Percentiles rank a stretch among this genome's conserved stretches.
These are phyloP conservation scores for Mormyrops attenuatus DNA, from an alignment of 2,797 vertebrate genomes.

Conservation along the genomic window DNA sequence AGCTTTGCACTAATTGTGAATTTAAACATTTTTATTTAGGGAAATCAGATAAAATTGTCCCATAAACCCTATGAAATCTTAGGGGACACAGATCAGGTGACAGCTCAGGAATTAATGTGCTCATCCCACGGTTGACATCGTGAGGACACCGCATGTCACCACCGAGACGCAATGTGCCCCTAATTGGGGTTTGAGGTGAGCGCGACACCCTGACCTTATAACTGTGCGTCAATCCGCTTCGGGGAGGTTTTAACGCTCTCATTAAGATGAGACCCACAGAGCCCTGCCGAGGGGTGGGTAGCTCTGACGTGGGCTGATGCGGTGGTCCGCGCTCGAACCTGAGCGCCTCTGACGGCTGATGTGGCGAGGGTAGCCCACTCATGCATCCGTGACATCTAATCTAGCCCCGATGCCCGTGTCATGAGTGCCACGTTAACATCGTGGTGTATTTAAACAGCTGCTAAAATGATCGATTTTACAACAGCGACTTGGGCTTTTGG, in stretches of 20 bases:
- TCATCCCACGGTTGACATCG: not conserved
- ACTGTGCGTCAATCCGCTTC: not conserved
- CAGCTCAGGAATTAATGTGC: not conserved
- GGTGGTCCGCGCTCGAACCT: not conserved
- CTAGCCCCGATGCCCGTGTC: not conserved
- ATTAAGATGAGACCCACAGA: conserved; percentile 15
- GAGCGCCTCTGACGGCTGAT: no score
- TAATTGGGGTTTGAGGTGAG: conserved; percentile 1
- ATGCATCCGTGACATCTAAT: not conserved
- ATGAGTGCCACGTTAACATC: not conserved
- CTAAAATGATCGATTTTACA: not conserved
- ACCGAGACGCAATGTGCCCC: not conserved
- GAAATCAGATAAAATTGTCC: not conserved
- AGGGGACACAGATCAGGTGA: not conserved
- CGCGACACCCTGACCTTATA: conserved; percentile 5
- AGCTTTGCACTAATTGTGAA: not conserved
- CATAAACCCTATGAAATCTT: not conserved
- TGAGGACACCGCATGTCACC: not conserved
- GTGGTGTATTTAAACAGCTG: not conserved
- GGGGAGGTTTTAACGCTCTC: not conserved
- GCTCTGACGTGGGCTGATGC: not conserved
- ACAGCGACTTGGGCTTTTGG: not conserved
- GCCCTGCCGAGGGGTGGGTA: not conserved
- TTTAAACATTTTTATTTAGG: not conserved
- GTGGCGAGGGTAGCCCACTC: not conserved